A percentile compares a stretch with the other conserved stretches of the same genome.
phyloP scores from a whole-genome alignment of 2,888 invertebrate species.

The Mystacides longicornis region DNA sequence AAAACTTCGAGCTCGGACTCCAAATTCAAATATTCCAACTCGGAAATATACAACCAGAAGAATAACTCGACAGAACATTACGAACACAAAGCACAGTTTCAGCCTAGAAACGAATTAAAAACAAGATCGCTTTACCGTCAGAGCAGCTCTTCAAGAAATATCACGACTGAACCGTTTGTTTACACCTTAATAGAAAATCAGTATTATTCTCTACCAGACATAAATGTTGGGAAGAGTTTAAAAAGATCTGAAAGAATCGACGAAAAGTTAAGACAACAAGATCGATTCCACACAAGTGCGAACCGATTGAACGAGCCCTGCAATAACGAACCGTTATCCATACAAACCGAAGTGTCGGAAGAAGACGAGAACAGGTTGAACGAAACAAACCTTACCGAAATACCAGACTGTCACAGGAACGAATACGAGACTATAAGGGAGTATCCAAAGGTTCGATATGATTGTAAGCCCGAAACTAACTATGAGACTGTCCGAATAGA shows the following conservation, averaged over 20 bases:
- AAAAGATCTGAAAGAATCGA: slow-evolving; percentile 66
- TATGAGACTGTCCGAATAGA: slow-evolving; percentile 3
- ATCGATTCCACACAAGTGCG: slow-evolving; percentile 8
- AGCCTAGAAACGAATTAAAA: slow-evolving; percentile 34
- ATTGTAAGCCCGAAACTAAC: not conserved
- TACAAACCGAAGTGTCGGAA: slow-evolving; percentile 39
- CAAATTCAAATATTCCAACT: slow-evolving; percentile 28
- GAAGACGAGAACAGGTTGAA: slow-evolving; percentile 28
- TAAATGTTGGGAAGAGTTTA: slow-evolving; percentile 60
- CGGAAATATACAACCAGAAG: slow-evolving; percentile 17
- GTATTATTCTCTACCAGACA: slow-evolving; percentile 64
- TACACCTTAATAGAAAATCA: slow-evolving; percentile 56
- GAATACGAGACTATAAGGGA: slow-evolving; percentile 9
- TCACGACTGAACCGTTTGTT: slow-evolving; percentile 45
- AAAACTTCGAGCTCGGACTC: slow-evolving; percentile 46
- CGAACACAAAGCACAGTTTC: not conserved
- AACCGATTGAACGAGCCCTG: slow-evolving; percentile 27
- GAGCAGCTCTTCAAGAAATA: slow-evolving; percentile 42
- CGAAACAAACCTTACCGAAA: slow-evolving; percentile 20
- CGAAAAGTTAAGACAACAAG: slow-evolving; percentile 50
- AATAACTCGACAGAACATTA: not conserved
- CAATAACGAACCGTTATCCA: slow-evolving; percentile 40
- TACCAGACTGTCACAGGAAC: slow-evolving; percentile 12
- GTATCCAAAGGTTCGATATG: not conserved
- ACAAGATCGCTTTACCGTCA: slow-evolving; percentile 34